Evolutionary conservation across 2,113 vertebrate genomes (phyloP).

Genomic region (Xenopus laevis): DNA sequence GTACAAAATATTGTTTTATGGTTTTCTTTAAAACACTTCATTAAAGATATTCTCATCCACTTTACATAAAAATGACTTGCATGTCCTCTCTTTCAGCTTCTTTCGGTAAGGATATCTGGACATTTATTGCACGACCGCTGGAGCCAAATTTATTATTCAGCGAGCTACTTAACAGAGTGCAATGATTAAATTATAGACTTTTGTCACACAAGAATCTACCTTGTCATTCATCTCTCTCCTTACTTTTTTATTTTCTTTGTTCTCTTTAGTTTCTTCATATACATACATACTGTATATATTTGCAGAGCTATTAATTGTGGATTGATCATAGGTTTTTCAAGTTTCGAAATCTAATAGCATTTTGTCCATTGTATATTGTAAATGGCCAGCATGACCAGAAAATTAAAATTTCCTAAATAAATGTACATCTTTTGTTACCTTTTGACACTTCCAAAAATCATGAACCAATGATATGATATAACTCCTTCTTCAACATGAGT

Average conservation of each 20-base stretch:
- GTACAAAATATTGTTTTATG: conserved; percentile 46
- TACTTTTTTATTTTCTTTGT: conserved; percentile 47
- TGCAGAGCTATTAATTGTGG: too few relatives aligned
- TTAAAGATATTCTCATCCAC: conserved; percentile 40
- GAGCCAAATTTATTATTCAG: conserved; percentile 41
- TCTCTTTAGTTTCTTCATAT: conserved; percentile 21
- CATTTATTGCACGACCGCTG: conserved; percentile 41
- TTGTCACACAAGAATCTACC: conserved; percentile 50
- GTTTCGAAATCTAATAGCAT: too few relatives aligned
- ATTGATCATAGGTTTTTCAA: too few relatives aligned
- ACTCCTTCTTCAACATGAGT: too few relatives aligned
- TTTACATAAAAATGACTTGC: conserved; percentile 37
- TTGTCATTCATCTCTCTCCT: conserved; percentile 60
- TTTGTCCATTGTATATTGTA: too few relatives aligned
- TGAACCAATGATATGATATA: too few relatives aligned
- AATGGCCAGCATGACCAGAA: too few relatives aligned
- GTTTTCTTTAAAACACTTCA: conserved; percentile 40
- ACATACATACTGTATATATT: background rate
- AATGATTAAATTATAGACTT: background rate
- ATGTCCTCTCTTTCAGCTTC: conserved; percentile 29
- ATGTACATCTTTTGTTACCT: too few relatives aligned
- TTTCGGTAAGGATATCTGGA: conserved; percentile 32
- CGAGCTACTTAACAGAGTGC: conserved; percentile 37
- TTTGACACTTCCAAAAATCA: too few relatives aligned
- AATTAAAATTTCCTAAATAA: too few relatives aligned